A percentile compares a stretch with the other conserved stretches of the same genome.
Evolutionary conservation across 2,888 invertebrate genomes (phyloP).

Genomic region (Strigamia transsilvanica): DNA sequence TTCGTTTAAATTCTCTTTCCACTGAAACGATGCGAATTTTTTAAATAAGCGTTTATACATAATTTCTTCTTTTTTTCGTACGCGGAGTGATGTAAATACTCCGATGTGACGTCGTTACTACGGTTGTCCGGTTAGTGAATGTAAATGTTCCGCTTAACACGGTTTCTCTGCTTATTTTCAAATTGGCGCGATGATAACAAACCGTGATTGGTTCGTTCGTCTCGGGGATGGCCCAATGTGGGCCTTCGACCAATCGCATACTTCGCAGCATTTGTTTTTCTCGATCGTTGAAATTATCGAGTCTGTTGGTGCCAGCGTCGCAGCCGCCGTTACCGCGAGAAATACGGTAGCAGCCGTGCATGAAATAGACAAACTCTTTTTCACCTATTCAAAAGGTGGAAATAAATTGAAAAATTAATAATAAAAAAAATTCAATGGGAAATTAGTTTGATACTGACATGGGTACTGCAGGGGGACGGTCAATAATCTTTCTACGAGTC

Average conservation of each 20-base stretch:
- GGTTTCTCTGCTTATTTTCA: not conserved
- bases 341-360: slow-evolving; percentile 12
- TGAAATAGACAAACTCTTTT: not conserved
- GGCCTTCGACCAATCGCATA: not conserved
- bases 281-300: not conserved
- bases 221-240: not conserved
- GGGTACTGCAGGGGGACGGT: not conserved
- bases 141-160: not conserved
- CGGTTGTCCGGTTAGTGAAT: not conserved
- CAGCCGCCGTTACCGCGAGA: not conserved
- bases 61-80: not conserved
- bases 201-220: not conserved
- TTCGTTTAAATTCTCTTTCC: not conserved
- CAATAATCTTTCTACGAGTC: not conserved
- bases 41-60: too few species aligned
- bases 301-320: not conserved
- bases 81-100: not conserved
- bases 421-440: not conserved
- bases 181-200: not conserved
- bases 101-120: not conserved
- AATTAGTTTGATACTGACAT: not conserved
- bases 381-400: not conserved
- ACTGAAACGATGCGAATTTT: not conserved
- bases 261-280: not conserved
- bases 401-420: not conserved